These are phyloP conservation scores for Oscheius myriophilus DNA, from an alignment of 2,888 invertebrate genomes.

Conservation along the genomic window DNA sequence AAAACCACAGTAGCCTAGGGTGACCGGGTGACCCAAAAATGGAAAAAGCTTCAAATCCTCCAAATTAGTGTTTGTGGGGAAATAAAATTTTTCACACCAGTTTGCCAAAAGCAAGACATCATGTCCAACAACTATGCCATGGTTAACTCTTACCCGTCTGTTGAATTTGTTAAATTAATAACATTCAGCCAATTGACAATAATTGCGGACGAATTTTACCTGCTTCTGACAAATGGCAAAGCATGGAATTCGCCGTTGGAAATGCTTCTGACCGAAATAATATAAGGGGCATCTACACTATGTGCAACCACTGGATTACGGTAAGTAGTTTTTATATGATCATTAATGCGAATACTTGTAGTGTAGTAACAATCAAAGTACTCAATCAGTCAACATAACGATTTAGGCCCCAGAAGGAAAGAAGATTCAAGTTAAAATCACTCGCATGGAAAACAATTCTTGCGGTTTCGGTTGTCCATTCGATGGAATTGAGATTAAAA, in stretches of 20 bases:
- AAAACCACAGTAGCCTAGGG: too few relatives aligned
- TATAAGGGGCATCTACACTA: slow-evolving; percentile 34
- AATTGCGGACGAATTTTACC: slow-evolving; percentile 43
- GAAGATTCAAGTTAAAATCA: slow-evolving; percentile 38
- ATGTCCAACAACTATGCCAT: too few relatives aligned
- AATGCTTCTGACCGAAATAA: slow-evolving; percentile 21
- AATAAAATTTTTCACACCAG: too few relatives aligned
- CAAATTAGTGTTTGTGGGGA: too few relatives aligned
- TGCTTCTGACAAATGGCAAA: slow-evolving; percentile 41
- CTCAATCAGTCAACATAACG: too few relatives aligned
- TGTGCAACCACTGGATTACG: slow-evolving; percentile 23
- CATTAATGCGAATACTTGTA: too few relatives aligned
- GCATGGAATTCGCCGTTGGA: slow-evolving; percentile 32
- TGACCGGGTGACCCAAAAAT: too few relatives aligned
- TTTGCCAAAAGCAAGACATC: too few relatives aligned
- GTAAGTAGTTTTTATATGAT: too few relatives aligned
- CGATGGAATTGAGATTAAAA: slow-evolving; percentile 45
- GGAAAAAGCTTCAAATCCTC: too few relatives aligned
- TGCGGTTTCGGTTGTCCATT: slow-evolving; percentile 45
- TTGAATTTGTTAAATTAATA: background rate
- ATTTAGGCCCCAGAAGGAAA: slow-evolving; percentile 41
- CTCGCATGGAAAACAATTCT: slow-evolving; percentile 35
- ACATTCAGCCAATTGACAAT: slow-evolving; percentile 31
- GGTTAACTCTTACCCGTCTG: too few relatives aligned
- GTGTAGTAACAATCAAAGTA: too few relatives aligned